Evolutionary conservation across 2,888 invertebrate species (phyloP).

Genomic region (Steinernema hermaphroditum): DNA sequence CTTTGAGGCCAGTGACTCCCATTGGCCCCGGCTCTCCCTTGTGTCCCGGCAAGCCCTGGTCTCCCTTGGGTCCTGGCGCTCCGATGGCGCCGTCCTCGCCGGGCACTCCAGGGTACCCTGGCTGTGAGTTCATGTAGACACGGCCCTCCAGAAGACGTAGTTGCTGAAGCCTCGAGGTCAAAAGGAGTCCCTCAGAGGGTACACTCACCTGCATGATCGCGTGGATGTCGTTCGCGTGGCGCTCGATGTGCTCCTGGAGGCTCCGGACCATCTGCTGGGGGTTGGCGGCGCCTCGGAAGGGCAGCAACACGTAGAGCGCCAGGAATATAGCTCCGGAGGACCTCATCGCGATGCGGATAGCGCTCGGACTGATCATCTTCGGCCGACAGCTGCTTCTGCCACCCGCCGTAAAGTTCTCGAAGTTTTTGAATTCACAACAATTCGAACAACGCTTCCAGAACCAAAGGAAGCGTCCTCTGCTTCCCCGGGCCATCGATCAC

Average conservation of each 20-base stretch:
- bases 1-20: slow-evolving; percentile 53
- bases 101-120: slow-evolving; percentile 17
- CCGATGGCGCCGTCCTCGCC: slow-evolving; percentile 18
- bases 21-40: slow-evolving; percentile 51
- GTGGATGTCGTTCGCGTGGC: slow-evolving; percentile 33
- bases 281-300: not conserved
- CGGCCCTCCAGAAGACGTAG: slow-evolving; percentile 8
- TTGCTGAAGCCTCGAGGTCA: slow-evolving; percentile 13
- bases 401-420: slow-evolving; percentile 5
- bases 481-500: not conserved
- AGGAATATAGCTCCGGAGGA: not conserved
- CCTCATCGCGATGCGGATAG: not conserved
- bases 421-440: not conserved
- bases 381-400: not conserved
- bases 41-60: slow-evolving; percentile 54
- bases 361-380: not conserved
- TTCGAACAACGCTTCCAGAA: not conserved
- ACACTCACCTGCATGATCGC: slow-evolving; percentile 33
- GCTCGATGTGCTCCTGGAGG: slow-evolving; percentile 32
- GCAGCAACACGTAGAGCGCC: not conserved
- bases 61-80: slow-evolving; percentile 26
- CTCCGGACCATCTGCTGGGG: slow-evolving; percentile 19
- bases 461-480: not conserved
- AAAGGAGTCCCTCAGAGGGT: not conserved
- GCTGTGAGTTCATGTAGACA: slow-evolving; percentile 20